Conservation (phyloP, 1,140 invertebrate species). For the Lepidurus packardi region DNA sequence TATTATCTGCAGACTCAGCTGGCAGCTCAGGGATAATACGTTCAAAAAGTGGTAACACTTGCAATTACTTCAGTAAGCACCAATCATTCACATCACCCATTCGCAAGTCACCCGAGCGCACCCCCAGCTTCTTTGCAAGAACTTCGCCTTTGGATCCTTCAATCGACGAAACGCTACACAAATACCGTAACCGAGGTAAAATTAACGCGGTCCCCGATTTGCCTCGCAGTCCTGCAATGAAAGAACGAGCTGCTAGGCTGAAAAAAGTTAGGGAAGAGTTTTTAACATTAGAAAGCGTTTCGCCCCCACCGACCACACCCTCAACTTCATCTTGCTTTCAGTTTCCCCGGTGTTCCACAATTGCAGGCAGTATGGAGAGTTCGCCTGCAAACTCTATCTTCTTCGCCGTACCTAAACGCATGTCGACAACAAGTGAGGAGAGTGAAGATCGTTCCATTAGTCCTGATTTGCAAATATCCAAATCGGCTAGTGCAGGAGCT, state of each 20-base stretch:
- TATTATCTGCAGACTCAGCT: constrained; percentile 23
- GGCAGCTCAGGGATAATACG: constrained; percentile 35
- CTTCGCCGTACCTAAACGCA: not conserved
- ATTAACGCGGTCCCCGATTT: constrained; percentile 24
- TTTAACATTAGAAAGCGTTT: constrained; percentile 41
- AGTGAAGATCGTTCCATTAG: constrained; percentile 38
- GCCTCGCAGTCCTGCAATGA: constrained; percentile 32
- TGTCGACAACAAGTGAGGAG: not conserved
- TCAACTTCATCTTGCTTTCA: constrained; percentile 9
- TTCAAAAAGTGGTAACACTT: constrained; percentile 36
- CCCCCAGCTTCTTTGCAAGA: constrained; percentile 30
- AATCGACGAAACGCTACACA: constrained; percentile 35
- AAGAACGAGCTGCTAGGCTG: constrained; percentile 49
- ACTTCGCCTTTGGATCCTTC: constrained; percentile 36
- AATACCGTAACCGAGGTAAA: constrained; percentile 30
- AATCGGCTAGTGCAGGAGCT: constrained; percentile 41
- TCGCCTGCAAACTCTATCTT: constrained; percentile 28
- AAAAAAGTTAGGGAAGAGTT: constrained; percentile 60
- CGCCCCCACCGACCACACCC: constrained; percentile 25
- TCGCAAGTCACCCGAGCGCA: constrained; percentile 33
- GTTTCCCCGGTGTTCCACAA: not conserved
- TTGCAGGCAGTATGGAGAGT: not conserved
- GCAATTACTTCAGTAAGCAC: constrained; percentile 35
- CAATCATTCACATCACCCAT: constrained; percentile 30
- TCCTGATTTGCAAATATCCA: constrained; percentile 37